Evolutionary conservation across 2,888 invertebrate genomes (phyloP).

Genomic region (Apodemia zela): DNA sequence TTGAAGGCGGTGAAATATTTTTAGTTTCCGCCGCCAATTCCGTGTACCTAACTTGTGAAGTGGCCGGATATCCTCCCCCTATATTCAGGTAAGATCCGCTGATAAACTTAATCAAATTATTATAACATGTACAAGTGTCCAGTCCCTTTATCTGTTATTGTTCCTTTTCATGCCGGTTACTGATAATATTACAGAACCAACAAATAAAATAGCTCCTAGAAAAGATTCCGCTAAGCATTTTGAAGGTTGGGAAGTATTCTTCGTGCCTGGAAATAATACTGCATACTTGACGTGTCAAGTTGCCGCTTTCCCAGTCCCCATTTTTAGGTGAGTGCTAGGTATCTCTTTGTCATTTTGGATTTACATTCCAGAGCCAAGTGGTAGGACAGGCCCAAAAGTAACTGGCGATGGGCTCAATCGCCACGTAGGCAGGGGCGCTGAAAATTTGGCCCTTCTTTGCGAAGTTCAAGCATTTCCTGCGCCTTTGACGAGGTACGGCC

Average conservation of each 20-base stretch:
- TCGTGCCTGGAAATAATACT: constrained; percentile 68
- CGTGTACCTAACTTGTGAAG: constrained; percentile 74
- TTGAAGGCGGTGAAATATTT: constrained; percentile 65
- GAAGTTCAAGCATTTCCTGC: constrained; percentile 90
- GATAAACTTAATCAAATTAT: constrained; percentile 7
- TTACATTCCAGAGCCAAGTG: constrained; percentile 83
- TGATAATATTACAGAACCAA: constrained; percentile 65
- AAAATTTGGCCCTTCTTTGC: constrained; percentile 84
- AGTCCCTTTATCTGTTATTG: not conserved
- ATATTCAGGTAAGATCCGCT: constrained; percentile 62
- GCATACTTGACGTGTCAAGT: constrained; percentile 84
- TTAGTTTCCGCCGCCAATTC: constrained; percentile 51
- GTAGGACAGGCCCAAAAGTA: constrained; percentile 85
- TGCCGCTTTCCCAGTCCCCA: constrained; percentile 84
- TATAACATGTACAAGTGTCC: not conserved
- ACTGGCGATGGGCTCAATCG: constrained; percentile 82
- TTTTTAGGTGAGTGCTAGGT: constrained; percentile 83
- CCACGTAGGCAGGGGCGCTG: constrained; percentile 57
- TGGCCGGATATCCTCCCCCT: constrained; percentile 77
- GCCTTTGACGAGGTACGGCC: constrained; percentile 87
- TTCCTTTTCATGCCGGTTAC: constrained; percentile 13
- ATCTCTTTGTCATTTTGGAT: constrained; percentile 48
- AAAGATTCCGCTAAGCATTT: constrained; percentile 80
- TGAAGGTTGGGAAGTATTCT: constrained; percentile 83
- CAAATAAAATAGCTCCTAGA: constrained; percentile 82